phyloP scores from a whole-genome alignment of 2,888 invertebrate species.

The Synergus umbraculus region DNA sequence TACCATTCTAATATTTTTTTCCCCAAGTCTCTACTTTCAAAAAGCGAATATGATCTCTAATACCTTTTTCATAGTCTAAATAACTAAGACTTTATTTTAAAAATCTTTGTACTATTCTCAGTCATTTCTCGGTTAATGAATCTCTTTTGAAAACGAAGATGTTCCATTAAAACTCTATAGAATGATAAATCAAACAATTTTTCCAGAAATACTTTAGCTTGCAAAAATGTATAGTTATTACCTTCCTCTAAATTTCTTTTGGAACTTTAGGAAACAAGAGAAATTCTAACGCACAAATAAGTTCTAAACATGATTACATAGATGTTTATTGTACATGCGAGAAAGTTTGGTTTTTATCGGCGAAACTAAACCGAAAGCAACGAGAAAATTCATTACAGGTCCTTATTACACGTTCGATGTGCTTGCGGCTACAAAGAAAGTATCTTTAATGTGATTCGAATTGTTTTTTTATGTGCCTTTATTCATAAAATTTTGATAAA shows the following conservation, averaged over 20 bases:
- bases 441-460: neutral
- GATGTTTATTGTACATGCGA: slow-evolving; percentile 15
- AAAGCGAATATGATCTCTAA: neutral
- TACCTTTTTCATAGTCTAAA: no score
- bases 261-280: slow-evolving; percentile 1
- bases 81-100: neutral
- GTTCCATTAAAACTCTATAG: no score
- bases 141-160: no score
- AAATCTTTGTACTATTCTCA: no score
- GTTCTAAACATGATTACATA: slow-evolving; percentile 25
- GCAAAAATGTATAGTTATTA: neutral
- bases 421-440: slow-evolving; percentile 27
- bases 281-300: slow-evolving; percentile 5
- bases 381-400: slow-evolving; percentile 25
- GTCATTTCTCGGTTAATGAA: no score
- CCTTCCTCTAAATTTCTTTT: neutral
- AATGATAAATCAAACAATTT: no score
- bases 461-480: neutral
- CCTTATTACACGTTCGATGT: slow-evolving; percentile 13
- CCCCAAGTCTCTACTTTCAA: neutral
- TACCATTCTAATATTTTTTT: slow-evolving; percentile 10
- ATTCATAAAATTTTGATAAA: neutral
- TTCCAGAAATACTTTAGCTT: neutral
- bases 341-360: slow-evolving; percentile 7
- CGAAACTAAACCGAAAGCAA: slow-evolving; percentile 24